Base-by-base conservation (phyloP, 1,140 invertebrate species). In the Eupristina koningsbergeri region DNA sequence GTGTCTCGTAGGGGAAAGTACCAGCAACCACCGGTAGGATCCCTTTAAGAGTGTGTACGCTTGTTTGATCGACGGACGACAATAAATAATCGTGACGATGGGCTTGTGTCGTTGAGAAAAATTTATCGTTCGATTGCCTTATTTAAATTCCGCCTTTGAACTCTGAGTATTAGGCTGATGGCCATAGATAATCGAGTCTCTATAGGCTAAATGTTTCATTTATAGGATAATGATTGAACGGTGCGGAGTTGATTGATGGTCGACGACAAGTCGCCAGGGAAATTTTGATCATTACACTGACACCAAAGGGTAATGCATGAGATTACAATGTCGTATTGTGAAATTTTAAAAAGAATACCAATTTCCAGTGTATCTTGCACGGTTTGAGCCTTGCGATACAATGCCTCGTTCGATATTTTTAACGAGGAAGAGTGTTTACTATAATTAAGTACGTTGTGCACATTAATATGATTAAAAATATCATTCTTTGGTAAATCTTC, bases 41-140 rank as follows among this genome's bases (percentile, higher is more conserved):
- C 45, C 69, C n/a, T 81, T 81, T 81, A 74, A 81, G 58, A 64
- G 8, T 31, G 8, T 22, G 26, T 9, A n/a, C n/a, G n/a, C n/a
- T 34, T 47, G 29, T n/a, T 64, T 31, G 53, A 64, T 64, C 13
- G 73, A 31, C 71, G 26, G 9, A 17, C 19, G 39, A 15, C 50
- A 50, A 61, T 81, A 74, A 61, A 81, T 74, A 61, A 74, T 81
- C 29, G 36, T 53, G 53, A 81, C 26, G 67, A 58, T 61, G 39
- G 31, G 34, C 39, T 78, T 61, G 15, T n/a, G 61, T 64, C 50
- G 34, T 29, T 61, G 69, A 63, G 64, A 82, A 82, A 82, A 76
- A 82, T 82, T 36, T 76, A 82, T 76, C 81, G 81, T 69, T 71
- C 26, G 81, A 77, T 77, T 64, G 74, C 74, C 74, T 83, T 39